Percentiles rank a stretch among this genome's conserved stretches.
Evolutionary conservation across 2,888 invertebrate genomes (phyloP).

Genomic region (Drosophila robusta): DNA sequence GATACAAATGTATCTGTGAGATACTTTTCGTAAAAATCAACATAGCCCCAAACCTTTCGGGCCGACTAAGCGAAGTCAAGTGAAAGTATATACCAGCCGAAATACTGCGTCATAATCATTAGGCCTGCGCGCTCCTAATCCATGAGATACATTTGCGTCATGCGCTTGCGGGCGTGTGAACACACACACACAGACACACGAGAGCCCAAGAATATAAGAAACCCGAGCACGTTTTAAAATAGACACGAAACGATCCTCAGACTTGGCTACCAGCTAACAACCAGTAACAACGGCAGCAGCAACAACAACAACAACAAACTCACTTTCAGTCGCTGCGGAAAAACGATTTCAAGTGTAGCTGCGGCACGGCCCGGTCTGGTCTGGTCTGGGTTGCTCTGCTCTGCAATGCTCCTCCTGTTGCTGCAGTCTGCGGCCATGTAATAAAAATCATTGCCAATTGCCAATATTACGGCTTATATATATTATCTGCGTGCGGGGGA

Average conservation of each 20-base stretch:
- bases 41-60: neutral
- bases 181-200: slow-evolving; percentile 7
- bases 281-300: slow-evolving; percentile 11
- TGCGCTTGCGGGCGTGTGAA: slow-evolving; percentile 57
- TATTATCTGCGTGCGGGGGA: slow-evolving; percentile 74
- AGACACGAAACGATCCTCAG: slow-evolving; percentile 37
- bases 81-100: slow-evolving; percentile 50
- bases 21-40: neutral
- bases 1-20: slow-evolving; percentile 21
- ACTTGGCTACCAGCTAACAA: slow-evolving; percentile 51
- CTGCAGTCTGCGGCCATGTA: slow-evolving; percentile 54
- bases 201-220: slow-evolving; percentile 22
- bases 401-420: neutral
- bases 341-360: slow-evolving; percentile 56
- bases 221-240: slow-evolving; percentile 38
- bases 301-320: slow-evolving; percentile 48
- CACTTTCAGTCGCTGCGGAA: slow-evolving; percentile 66
- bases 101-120: slow-evolving; percentile 14
- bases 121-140: slow-evolving; percentile 8
- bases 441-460: slow-evolving; percentile 82
- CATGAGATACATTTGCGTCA: slow-evolving; percentile 39
- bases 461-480: slow-evolving; percentile 79
- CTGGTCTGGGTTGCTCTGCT: slow-evolving; percentile 11
- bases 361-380: neutral
- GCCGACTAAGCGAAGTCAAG: slow-evolving; percentile 22